These are phyloP conservation scores for Leptopilina clavipes DNA, from an alignment of 1,140 invertebrate genomes.

Conservation along the genomic window DNA sequence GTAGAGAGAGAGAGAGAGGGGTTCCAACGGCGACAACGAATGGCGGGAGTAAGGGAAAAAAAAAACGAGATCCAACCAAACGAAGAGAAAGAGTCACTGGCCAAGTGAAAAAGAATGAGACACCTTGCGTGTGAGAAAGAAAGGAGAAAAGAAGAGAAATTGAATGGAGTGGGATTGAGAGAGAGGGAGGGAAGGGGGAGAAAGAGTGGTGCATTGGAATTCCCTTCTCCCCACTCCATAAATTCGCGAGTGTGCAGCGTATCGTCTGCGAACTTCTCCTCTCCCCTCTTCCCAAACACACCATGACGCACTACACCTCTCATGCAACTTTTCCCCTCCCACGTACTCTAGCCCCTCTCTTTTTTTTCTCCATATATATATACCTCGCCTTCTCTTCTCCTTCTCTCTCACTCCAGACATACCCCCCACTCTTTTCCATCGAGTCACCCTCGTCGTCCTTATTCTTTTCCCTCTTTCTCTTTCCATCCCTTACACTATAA, in stretches of 20 bases:
- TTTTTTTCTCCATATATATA: background rate
- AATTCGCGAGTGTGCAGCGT: constrained; percentile 64
- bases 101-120: constrained; percentile 16
- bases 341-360: constrained; percentile 25
- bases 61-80: constrained; percentile 36
- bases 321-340: constrained; percentile 9
- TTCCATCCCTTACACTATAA: constrained; percentile 40
- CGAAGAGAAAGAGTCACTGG: constrained; percentile 14
- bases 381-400: background rate
- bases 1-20: constrained; percentile 9
- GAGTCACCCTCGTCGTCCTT: constrained; percentile 34
- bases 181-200: constrained; percentile 19
- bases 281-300: constrained; percentile 39
- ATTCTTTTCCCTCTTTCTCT: constrained; percentile 39
- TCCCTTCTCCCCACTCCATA: constrained; percentile 60
- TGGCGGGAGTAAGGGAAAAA: constrained; percentile 21
- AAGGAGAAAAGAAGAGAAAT: constrained; percentile 24
- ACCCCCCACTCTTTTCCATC: constrained; percentile 28
- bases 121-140: background rate
- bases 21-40: constrained; percentile 32
- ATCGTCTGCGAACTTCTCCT: constrained; percentile 56
- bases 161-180: no score
- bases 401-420: background rate
- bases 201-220: constrained; percentile 58
- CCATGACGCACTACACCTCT: constrained; percentile 26